Percentiles rank a stretch among this genome's conserved stretches.
Conservation (phyloP, 1,140 invertebrate genomes). For the Sitobion miscanthi region DNA sequence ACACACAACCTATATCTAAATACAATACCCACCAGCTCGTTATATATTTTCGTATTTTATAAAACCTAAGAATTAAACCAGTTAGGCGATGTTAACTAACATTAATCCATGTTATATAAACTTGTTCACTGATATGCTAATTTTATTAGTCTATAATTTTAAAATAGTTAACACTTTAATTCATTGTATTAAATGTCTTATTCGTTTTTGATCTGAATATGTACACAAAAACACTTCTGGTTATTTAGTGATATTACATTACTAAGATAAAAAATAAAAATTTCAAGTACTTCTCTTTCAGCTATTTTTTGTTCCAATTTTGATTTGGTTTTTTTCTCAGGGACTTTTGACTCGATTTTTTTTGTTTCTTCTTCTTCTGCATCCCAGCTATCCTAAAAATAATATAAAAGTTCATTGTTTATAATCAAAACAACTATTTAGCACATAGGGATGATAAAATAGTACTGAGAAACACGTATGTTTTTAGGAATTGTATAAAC, state of each 20-base stretch:
- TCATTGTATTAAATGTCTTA: too few relatives aligned
- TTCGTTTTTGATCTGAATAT: too few relatives aligned
- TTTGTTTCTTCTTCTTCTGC: slow-evolving; percentile 69
- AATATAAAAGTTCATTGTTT: slow-evolving; percentile 20
- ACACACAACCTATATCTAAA: too few relatives aligned
- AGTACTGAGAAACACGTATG: background rate
- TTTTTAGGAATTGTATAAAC: background rate
- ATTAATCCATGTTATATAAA: too few relatives aligned
- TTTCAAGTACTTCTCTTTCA: slow-evolving; percentile 71
- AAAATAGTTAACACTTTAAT: too few relatives aligned
- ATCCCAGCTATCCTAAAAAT: slow-evolving; percentile 80
- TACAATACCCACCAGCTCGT: too few relatives aligned
- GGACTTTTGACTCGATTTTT: slow-evolving; percentile 61
- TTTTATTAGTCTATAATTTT: too few relatives aligned
- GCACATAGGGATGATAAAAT: background rate
- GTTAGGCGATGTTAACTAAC: too few relatives aligned
- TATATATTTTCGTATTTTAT: too few relatives aligned
- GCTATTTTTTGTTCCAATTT: slow-evolving; percentile 75
- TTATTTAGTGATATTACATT: slow-evolving; percentile 21
- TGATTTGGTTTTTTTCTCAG: slow-evolving; percentile 72
- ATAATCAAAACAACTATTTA: background rate
- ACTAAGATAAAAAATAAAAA: slow-evolving; percentile 56
- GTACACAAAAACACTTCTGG: background rate
- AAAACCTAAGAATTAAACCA: too few relatives aligned
- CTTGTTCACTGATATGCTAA: too few relatives aligned